phyloP scores from a whole-genome alignment of 1,140 invertebrate species.

The Drosophila cardini region DNA sequence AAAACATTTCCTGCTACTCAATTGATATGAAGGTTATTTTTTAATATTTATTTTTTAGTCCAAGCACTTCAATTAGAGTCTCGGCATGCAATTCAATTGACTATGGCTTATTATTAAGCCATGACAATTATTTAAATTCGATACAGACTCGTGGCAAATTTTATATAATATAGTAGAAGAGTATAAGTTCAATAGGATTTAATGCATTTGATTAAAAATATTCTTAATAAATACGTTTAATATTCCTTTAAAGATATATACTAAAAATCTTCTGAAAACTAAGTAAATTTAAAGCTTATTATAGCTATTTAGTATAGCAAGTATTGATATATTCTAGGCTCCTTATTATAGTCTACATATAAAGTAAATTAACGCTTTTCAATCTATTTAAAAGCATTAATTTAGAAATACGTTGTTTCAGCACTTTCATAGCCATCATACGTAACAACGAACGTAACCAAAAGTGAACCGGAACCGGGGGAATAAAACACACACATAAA shows the following conservation, averaged over 20 bases:
- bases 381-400: background rate
- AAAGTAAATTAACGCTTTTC: too few relatives aligned
- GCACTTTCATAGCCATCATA: background rate
- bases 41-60: constrained; percentile 35
- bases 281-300: too few relatives aligned
- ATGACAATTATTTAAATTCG: background rate
- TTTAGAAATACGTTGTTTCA: background rate
- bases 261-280: too few relatives aligned
- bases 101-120: background rate
- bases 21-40: constrained; percentile 42
- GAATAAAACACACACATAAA: background rate
- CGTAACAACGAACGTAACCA: background rate
- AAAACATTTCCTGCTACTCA: constrained; percentile 53
- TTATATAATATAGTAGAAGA: background rate
- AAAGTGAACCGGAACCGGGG: background rate
- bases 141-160: background rate
- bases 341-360: too few relatives aligned
- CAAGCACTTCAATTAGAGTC: constrained; percentile 6
- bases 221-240: too few relatives aligned
- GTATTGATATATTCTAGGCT: too few relatives aligned
- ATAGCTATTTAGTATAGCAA: too few relatives aligned
- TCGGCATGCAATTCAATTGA: background rate
- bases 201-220: too few relatives aligned
- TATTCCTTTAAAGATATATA: too few relatives aligned
- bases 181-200: background rate